Conservation (phyloP, 2,113 vertebrate genomes). For the Nicator chloris region DNA sequence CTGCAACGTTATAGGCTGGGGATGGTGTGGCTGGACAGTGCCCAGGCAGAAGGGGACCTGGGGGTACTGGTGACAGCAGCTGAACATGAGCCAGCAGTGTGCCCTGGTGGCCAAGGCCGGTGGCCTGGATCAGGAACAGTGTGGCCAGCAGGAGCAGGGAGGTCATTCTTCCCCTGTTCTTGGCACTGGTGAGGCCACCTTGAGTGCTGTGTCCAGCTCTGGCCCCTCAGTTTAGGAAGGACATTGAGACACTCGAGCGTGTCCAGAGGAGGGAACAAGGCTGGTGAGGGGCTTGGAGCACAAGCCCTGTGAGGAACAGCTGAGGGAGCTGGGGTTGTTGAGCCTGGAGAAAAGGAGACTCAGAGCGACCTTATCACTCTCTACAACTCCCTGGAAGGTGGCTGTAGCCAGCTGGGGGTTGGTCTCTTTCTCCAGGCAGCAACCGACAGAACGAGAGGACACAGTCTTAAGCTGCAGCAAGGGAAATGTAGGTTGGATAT, state of each 20-base stretch:
- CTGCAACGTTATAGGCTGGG: neutral
- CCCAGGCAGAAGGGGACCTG: neutral
- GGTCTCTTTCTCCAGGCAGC: neutral
- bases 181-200: neutral
- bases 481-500: neutral
- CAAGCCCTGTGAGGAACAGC: neutral
- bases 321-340: neutral
- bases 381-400: neutral
- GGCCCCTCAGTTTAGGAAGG: neutral
- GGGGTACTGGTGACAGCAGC: neutral
- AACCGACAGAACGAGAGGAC: neutral
- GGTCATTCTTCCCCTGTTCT: neutral
- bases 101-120: neutral
- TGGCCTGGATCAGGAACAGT: neutral
- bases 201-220: neutral
- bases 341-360: neutral
- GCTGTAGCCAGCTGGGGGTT: neutral
- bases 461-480: neutral
- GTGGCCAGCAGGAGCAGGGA: neutral
- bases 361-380: neutral
- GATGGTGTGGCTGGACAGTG: neutral
- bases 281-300: neutral
- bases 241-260: accelerated
- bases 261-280: neutral
- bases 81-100: neutral